A percentile compares a stretch with the other conserved stretches of the same genome.
These are phyloP conservation scores for Odontamblyopus rebecca DNA, from an alignment of 2,797 vertebrate genomes.

Conservation along the genomic window DNA sequence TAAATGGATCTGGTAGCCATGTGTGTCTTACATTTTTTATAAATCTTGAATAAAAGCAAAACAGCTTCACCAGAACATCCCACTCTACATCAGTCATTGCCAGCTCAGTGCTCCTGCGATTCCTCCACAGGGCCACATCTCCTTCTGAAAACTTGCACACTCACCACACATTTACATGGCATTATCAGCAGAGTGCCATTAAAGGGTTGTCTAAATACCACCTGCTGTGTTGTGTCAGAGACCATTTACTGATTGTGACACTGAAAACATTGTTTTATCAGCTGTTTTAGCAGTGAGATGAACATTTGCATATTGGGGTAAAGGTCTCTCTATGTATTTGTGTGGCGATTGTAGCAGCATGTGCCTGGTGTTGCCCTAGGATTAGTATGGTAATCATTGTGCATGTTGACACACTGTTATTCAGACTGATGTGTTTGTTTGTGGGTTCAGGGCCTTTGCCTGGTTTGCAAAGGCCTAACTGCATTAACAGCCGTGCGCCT, in stretches of 20 bases:
- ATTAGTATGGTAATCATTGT: conserved; percentile 59
- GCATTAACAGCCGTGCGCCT: conserved; percentile 54
- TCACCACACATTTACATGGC: conserved; percentile 58
- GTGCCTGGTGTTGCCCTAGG: conserved; percentile 36
- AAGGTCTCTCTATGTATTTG: background rate
- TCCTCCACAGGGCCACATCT: conserved; percentile 36
- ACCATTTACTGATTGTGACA: conserved; percentile 9
- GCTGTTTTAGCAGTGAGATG: background rate
- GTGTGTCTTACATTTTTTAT: background rate
- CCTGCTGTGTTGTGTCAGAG: conserved; percentile 24
- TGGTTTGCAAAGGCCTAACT: conserved; percentile 33
- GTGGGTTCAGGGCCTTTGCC: conserved; percentile 45
- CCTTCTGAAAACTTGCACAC: conserved; percentile 62
- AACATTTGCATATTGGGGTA: conserved; percentile 10
- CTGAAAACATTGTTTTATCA: conserved; percentile 23
- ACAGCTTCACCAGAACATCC: background rate
- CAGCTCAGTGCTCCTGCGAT: conserved; percentile 21
- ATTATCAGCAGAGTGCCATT: conserved; percentile 50
- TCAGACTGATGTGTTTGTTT: conserved; percentile 71
- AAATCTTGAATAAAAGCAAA: background rate
- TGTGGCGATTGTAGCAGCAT: conserved; percentile 7
- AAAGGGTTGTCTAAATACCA: conserved; percentile 46
- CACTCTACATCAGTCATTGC: background rate
- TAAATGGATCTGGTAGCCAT: background rate
- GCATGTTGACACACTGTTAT: conserved; percentile 59